Conservation (phyloP, 2,113 vertebrate species). For the Zosterops pallidus region DNA sequence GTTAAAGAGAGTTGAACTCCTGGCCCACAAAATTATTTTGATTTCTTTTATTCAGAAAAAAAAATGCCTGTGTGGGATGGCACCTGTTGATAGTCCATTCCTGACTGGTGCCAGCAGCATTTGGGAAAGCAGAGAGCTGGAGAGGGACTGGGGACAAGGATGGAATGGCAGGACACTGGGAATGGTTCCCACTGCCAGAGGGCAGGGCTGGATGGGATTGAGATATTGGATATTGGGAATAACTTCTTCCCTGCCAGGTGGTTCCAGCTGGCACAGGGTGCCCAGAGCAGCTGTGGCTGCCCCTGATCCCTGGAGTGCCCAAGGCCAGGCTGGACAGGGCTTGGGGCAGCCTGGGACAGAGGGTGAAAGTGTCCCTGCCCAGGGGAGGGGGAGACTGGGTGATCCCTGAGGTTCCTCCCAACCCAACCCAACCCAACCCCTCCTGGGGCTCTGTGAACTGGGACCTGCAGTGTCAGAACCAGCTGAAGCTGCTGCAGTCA, state of each 20-base stretch:
- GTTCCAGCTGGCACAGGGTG: neutral
- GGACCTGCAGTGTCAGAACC: neutral
- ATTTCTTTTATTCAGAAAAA: neutral
- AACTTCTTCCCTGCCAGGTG: accelerated
- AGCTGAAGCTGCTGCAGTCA: neutral
- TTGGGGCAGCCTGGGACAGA: neutral
- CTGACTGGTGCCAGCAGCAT: neutral
- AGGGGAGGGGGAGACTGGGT: neutral
- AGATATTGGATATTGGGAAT: neutral
- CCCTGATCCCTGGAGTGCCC: neutral
- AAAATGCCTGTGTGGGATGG: neutral
- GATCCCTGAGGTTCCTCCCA: neutral
- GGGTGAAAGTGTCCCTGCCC: neutral
- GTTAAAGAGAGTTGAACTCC: neutral
- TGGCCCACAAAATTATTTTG: neutral
- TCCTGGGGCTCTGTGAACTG: neutral
- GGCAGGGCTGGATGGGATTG: neutral
- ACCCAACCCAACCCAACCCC: neutral
- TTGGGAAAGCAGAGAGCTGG: neutral
- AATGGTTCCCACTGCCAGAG: neutral
- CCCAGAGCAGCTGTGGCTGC: neutral
- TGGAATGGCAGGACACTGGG: neutral
- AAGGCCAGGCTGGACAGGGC: accelerated
- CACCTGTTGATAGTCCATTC: neutral
- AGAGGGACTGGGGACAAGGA: neutral